Evolutionary conservation across 1,140 invertebrate species (phyloP).

Genomic region (Monomorium pharaonis): DNA sequence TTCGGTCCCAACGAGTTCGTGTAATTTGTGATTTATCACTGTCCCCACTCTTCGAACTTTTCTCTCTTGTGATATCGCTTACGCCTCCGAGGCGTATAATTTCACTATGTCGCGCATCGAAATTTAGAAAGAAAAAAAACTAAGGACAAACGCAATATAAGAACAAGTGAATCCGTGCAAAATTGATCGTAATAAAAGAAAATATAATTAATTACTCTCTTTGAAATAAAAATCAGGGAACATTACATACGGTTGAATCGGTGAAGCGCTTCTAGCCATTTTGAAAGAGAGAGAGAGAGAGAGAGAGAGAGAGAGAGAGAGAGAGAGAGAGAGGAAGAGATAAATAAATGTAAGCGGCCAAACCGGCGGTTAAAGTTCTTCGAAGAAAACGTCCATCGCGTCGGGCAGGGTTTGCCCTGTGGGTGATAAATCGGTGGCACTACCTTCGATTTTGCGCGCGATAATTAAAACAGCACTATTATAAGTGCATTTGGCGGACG

Average conservation of each 20-base stretch:
- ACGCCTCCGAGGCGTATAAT: conserved; percentile 59
- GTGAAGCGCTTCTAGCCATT: not conserved
- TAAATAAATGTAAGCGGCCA: conserved; percentile 7
- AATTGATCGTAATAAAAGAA: not conserved
- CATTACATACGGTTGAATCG: not conserved
- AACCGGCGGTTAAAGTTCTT: conserved; percentile 38
- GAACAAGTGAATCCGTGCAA: not conserved
- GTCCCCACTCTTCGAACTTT: conserved; percentile 41
- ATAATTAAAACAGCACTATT: conserved; percentile 80
- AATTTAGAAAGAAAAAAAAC: not conserved
- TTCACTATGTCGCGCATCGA: conserved; percentile 18
- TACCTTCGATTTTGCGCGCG: conserved; percentile 40
- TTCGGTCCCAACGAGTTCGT: conserved; percentile 78
- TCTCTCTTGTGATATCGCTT: conserved; percentile 18
- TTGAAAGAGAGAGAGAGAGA: not conserved
- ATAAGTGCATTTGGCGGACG: conserved; percentile 77
- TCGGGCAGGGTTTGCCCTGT: conserved; percentile 22
- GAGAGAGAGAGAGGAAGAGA: not conserved
- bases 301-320: not conserved
- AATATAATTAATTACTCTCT: not conserved
- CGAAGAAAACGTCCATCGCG: conserved; percentile 29
- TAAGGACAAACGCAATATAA: not conserved
- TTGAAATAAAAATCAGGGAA: not conserved
- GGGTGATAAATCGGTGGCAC: conserved; percentile 67
- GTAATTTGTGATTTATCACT: conserved; percentile 83